phyloP scores from a whole-genome alignment of 2,113 vertebrate species.

The Phalacrocorax brasilianus region DNA sequence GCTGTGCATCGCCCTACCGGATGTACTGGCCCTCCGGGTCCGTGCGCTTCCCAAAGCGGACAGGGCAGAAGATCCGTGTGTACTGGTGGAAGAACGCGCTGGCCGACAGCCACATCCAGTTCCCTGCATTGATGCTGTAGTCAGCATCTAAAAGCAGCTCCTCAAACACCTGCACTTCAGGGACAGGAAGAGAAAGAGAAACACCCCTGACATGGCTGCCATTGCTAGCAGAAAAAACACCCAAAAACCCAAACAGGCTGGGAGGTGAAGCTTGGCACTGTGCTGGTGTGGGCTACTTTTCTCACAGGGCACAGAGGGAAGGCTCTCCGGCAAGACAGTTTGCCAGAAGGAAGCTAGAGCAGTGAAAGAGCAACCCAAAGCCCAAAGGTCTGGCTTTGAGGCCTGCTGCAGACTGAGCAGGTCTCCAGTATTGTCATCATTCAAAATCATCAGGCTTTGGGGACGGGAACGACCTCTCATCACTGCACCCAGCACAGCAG shows the following conservation, averaged over 20 bases:
- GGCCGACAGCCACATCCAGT: constrained; percentile 74
- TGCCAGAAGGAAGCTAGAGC: neutral
- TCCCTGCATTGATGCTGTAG: constrained; percentile 66
- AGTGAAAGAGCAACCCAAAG: neutral
- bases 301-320: neutral
- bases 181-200: neutral
- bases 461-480: neutral
- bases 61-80: constrained; percentile 54
- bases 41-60: constrained; percentile 61
- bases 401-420: neutral
- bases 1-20: neutral
- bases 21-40: constrained; percentile 62
- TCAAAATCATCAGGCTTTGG: neutral
- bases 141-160: constrained; percentile 71
- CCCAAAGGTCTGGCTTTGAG: neutral
- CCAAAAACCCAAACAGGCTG: neutral
- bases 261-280: neutral
- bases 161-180: constrained; percentile 59
- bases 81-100: constrained; percentile 71
- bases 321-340: neutral
- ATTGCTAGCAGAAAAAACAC: neutral
- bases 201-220: neutral
- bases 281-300: neutral
- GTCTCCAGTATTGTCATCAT: neutral
- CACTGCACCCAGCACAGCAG: neutral